phyloP scores from a whole-genome alignment of 2,113 vertebrate species.

The Paralichthys olivaceus region DNA sequence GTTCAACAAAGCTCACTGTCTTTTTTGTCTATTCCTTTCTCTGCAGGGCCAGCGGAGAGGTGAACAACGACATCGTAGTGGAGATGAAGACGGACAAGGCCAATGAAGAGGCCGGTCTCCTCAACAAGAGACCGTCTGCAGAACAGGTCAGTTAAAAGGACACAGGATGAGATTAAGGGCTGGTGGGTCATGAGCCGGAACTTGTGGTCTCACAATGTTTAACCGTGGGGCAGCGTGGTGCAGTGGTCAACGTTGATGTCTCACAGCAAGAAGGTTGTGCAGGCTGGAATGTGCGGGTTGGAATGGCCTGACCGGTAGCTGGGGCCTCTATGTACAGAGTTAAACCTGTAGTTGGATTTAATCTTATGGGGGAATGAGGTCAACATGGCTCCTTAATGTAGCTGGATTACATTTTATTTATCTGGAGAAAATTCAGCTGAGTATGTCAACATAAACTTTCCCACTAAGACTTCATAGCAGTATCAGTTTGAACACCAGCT shows the following conservation, averaged over 20 bases:
- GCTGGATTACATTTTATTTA: neutral
- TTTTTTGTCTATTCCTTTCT: neutral
- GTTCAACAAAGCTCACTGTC: neutral
- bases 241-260: no score
- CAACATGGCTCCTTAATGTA: neutral
- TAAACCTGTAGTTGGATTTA: neutral
- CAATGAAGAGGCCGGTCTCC: conserved; percentile 83
- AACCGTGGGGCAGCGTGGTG: no score
- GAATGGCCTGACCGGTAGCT: no score
- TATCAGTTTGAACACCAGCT: conserved; percentile 1
- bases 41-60: conserved; percentile 69
- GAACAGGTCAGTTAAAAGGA: conserved; percentile 77
- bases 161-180: neutral
- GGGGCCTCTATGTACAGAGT: no score
- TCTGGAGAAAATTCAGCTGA: neutral
- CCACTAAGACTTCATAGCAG: neutral
- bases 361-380: neutral
- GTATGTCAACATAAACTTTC: neutral
- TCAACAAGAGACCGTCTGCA: conserved; percentile 73
- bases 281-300: no score
- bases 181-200: no score
- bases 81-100: conserved; percentile 86
- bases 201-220: no score
- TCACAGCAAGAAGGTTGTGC: no score
- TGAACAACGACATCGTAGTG: conserved; percentile 81